Base-by-base conservation (phyloP, 2,113 vertebrate species). In the Calidris pugnax region DNA sequence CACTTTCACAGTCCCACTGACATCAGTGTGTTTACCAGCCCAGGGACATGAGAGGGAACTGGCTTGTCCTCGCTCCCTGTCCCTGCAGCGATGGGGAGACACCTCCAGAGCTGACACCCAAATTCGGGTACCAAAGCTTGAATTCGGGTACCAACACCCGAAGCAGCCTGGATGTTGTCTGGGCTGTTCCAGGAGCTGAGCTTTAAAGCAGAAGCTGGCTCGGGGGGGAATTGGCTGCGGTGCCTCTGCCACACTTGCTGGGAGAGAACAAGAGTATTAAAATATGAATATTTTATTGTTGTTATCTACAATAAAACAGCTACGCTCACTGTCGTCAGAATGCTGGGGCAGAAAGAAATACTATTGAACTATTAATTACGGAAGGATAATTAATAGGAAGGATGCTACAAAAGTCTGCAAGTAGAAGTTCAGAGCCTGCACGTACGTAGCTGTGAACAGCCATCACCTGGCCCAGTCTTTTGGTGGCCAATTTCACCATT, bases 281-380 rank as follows among this genome's bases (percentile, higher is more conserved):
- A 86, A 48, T 10, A 47, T 16, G 77, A 41, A 45, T 78, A 78
- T 69, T 64, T 85, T 59, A 35, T 64, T 50, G 23, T 47, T 73
- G 53, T 72, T 87, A 84, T 37, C 79, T 57, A 20, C 87, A 76
- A 5, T 9, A 48, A 55, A 93, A 64, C 83, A 67, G 69, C n/a
- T 51, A 77, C 3, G 0, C 39, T 92, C 0, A 0, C 77, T 55
- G 47, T 4, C 62, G 76, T 85, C 83, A 89, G 67, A 85, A 71
- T 0, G 2, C 35, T 77, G 77, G 7, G 66, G 77, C 64, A 19
- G 62, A 82, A 79, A 45, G 56, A 91, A 77, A 84, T 43, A 28
- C 26, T 63, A 66, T 13, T 93, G 75, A 94, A 85, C 83, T 79
- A 92, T 87, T 95, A 87, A 93, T 90, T 94, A 51, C 59, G 77